These are phyloP conservation scores for Nephrotoma guestfalica DNA, from an alignment of 2,888 invertebrate genomes.

Conservation along the genomic window DNA sequence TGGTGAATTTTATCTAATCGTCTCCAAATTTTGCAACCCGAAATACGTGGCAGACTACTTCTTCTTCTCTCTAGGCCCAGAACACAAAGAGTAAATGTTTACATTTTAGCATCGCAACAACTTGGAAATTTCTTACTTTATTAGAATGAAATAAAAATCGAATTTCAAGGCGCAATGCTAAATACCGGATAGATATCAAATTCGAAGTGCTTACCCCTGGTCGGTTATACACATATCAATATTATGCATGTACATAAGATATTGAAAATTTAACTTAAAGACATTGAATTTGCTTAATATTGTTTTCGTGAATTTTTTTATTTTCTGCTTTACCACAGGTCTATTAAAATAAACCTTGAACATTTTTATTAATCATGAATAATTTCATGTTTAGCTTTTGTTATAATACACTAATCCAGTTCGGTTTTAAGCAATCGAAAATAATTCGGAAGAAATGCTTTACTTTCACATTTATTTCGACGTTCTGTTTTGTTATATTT, in stretches of 20 bases:
- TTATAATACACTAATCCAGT: background rate
- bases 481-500: background rate
- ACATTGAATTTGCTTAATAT: background rate
- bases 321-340: background rate
- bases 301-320: background rate
- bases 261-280: background rate
- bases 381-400: background rate
- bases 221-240: background rate
- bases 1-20: too few relatives aligned
- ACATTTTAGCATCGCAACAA: too few relatives aligned
- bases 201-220: too few relatives aligned
- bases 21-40: too few relatives aligned
- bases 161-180: too few relatives aligned
- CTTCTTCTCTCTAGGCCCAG: too few relatives aligned
- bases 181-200: too few relatives aligned
- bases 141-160: too few relatives aligned
- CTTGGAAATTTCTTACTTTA: too few relatives aligned
- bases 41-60: too few relatives aligned
- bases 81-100: too few relatives aligned
- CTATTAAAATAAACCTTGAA: background rate
- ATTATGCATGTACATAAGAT: background rate
- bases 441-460: background rate
- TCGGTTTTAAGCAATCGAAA: background rate
- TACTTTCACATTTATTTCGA: background rate
- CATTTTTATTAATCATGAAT: background rate